Base-by-base conservation (phyloP, 2,888 invertebrate genomes). In the Alsophila aescularia region DNA sequence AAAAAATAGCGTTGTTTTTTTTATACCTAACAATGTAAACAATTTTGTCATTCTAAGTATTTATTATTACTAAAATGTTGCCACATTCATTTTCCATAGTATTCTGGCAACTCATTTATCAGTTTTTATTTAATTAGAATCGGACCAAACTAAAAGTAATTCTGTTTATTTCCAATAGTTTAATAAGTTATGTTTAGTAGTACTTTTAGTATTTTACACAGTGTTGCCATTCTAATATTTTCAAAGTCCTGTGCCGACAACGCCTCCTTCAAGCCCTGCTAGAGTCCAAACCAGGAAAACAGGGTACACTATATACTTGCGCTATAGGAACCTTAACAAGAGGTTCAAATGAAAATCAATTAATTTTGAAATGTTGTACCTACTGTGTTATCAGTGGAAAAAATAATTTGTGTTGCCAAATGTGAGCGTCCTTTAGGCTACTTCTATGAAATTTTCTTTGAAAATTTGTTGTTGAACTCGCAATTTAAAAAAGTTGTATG, bases 221-320 rank as follows among this genome's bases (percentile, higher is more conserved):
- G 40, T 34, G 24, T 52, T 47, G 43, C 40, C 45, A 36, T 45
- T 54, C 48, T 16, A 18, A 15, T 36, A 16, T 52, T 58, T 52
- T 12, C 44, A 13, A 62, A 67, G 66, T 55, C 58, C 64, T 10
- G 52, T 36, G 10, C 51, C 60, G 52, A 37, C 53, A 59, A 62
- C 66, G 48, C 70, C 70, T 10, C 68, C 70, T 12, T 69, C 69
- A 32, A 74, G 72, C 31, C 71, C 69, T 13, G 66, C 71, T 15
- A 55, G 58, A 43, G 47, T 58, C 42, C 58, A 51, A 36, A 58
- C 66, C 51, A 55, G 63, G 51, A 70, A 72, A 53, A 80, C 73
- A 78, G 71, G 81, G 81, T 83, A 79, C 65, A 78, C 71, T 63
- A 69, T 82, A 68, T 70, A 73, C 69, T 77, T 81, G 60, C 63